Conservation (phyloP, 2,888 invertebrate genomes). For the Cetonia aurata region DNA sequence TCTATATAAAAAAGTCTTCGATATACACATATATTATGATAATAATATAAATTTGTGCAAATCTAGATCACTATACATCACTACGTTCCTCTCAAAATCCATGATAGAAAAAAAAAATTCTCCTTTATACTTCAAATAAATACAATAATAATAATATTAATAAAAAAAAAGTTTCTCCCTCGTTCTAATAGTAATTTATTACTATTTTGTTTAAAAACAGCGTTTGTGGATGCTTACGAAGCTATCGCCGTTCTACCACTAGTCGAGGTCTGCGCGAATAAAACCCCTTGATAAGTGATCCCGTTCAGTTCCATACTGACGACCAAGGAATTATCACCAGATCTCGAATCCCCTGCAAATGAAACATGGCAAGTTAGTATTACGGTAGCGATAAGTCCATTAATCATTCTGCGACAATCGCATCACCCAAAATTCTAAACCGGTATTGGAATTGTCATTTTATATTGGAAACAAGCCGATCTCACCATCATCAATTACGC, state of each 20-base stretch:
- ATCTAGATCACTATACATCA: constrained; percentile 43
- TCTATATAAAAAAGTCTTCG: constrained; percentile 40
- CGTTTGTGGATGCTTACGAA: constrained; percentile 54
- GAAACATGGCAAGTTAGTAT: constrained; percentile 44
- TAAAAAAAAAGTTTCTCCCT: not conserved
- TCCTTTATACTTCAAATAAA: constrained; percentile 10
- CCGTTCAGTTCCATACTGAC: constrained; percentile 98
- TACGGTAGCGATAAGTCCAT: constrained; percentile 46
- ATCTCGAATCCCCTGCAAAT: constrained; percentile 81
- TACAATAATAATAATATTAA: constrained; percentile 13
- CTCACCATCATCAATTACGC: constrained; percentile 34
- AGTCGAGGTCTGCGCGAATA: constrained; percentile 75
- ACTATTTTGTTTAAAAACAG: constrained; percentile 16
- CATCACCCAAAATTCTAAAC: too few species aligned
- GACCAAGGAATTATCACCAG: constrained; percentile 88
- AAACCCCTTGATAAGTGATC: constrained; percentile 93
- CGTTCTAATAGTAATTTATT: not conserved
- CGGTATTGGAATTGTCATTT: constrained; percentile 10
- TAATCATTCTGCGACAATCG: constrained; percentile 32
- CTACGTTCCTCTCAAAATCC: constrained; percentile 15
- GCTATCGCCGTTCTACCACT: constrained; percentile 59
- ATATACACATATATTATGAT: constrained; percentile 24
- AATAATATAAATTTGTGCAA: constrained; percentile 38
- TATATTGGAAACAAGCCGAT: constrained; percentile 22
- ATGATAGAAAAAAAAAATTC: constrained; percentile 1